phyloP scores from a whole-genome alignment of 2,888 invertebrate species.

The Drosophila helvetica region DNA sequence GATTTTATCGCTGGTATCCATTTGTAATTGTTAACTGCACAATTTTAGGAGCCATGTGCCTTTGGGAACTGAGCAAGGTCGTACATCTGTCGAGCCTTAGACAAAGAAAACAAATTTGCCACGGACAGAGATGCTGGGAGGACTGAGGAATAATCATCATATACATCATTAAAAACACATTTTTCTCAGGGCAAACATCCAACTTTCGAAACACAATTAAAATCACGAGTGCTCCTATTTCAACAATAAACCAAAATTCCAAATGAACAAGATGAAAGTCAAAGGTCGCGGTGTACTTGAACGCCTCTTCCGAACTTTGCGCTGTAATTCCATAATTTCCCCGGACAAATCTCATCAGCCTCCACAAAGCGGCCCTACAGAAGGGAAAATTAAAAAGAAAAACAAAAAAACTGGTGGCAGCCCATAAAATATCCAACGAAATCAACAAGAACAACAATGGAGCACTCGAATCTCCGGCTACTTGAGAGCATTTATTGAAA shows the following conservation, averaged over 20 bases:
- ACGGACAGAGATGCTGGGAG: no score
- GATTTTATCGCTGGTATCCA: no score
- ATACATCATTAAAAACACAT: not conserved
- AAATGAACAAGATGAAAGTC: conserved; percentile 8
- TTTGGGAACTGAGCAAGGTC: no score
- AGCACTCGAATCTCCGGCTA: conserved; percentile 18
- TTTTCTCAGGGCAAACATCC: not conserved
- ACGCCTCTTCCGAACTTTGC: not conserved
- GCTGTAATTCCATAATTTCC: not conserved
- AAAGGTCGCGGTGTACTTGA: conserved; percentile 3
- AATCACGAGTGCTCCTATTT: not conserved
- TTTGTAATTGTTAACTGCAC: no score
- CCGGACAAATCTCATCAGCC: no score
- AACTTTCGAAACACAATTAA: not conserved
- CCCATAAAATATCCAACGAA: conserved; percentile 3
- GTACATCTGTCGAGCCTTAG: no score
- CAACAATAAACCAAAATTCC: conserved; percentile 5
- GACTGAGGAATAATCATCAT: no score
- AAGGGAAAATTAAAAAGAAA: no score
- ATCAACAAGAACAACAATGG: conserved; percentile 11
- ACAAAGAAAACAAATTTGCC: no score
- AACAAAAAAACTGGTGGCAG: no score
- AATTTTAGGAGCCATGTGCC: no score
- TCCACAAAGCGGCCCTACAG: no score
- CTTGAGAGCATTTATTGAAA: conserved; percentile 58